These are phyloP conservation scores for Syrrhaptes paradoxus DNA, from an alignment of 2,113 vertebrate genomes.

Conservation along the genomic window DNA sequence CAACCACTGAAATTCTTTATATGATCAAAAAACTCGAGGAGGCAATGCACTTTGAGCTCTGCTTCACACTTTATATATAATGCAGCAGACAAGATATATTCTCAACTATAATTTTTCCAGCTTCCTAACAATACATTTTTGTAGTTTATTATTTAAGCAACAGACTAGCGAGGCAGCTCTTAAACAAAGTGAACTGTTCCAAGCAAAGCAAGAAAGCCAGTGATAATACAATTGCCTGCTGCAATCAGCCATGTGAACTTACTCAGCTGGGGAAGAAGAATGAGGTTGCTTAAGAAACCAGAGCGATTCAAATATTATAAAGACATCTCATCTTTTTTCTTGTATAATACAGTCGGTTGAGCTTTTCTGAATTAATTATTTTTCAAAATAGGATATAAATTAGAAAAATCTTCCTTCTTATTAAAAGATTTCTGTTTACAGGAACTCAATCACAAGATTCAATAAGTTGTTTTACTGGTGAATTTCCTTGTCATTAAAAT, in stretches of 20 bases:
- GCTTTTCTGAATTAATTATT: background rate
- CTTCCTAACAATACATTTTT: background rate
- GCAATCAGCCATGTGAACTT: background rate
- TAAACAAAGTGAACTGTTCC: background rate
- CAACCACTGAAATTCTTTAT: background rate
- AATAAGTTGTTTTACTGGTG: background rate
- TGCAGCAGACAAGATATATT: background rate
- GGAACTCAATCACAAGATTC: background rate
- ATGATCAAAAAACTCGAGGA: background rate
- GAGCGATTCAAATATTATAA: background rate
- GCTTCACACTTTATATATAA: background rate
- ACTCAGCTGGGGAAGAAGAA: background rate
- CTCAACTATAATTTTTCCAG: background rate
- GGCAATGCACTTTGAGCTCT: background rate
- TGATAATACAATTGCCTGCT: background rate
- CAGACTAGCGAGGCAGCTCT: background rate
- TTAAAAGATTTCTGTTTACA: background rate
- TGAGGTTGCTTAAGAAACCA: background rate
- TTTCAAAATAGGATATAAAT: background rate
- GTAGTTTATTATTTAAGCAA: slow-evolving; percentile 5
- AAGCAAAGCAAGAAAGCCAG: background rate
- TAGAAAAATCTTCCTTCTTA: background rate
- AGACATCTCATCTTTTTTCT: background rate
- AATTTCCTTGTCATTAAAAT: background rate
- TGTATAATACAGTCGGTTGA: background rate